Base-by-base conservation (phyloP, 92 coral and sea anemone genomes). In the Bergia sp. region DNA sequence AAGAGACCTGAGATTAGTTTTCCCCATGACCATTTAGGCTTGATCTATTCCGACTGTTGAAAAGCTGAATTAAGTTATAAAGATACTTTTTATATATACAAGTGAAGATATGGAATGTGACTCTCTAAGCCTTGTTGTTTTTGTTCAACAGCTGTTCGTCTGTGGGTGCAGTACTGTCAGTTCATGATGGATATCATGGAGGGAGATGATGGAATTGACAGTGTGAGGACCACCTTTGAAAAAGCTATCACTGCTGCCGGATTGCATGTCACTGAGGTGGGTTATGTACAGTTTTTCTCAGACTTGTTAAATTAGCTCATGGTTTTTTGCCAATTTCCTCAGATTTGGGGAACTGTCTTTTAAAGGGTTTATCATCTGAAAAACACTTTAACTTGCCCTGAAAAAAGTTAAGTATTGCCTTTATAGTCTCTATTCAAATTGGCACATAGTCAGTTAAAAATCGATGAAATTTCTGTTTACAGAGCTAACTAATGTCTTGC, bases 141-240 rank as follows among this genome's bases (percentile, higher is more conserved):
- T 41, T 41, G 36, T 76, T 76, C 43, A 29, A 23, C 66, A 97
- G 99, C 98, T 91, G 95, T 97, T 29, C 92, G 93, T 64, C 38
- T 97, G 38, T 97, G 99, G 99, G 90, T 93, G 29, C 94, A 95
- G 69, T 97, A 94, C 73, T 97, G 99, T 77, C 98, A 97, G 92
- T 97, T 96, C 83, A 86, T 94, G 76, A 92, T 97, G 99, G 99
- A 97, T 47, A 94, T 81, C 81, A 97, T 97, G 99, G 98, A 96
- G 38, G 98, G 95, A 23, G 87, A 91, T 65, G 86, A 88, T 79
- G 94, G 98, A 23, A 78, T 97, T 36, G 85, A 89, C 49, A 92
- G 84, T 73, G 98, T 96, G 18, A 90, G 99, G 82, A 91, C 93
- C 86, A 93, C 88, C 8, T 97, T 97, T 94, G 99, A 97, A 86